These are phyloP conservation scores for Leucosticte australis DNA, from an alignment of 2,113 vertebrate genomes.

Conservation along the genomic window DNA sequence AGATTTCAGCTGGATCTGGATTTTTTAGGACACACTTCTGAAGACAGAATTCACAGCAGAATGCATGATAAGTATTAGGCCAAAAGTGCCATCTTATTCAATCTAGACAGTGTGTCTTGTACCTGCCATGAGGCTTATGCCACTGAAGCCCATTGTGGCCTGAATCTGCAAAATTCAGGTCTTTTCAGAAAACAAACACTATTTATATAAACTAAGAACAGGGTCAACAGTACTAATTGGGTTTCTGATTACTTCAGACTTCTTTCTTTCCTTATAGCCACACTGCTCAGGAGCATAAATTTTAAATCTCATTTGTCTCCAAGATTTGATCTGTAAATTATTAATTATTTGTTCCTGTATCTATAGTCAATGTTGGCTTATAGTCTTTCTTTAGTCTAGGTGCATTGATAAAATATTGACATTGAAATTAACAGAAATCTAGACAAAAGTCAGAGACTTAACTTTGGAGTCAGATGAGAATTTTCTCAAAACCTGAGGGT, in stretches of 20 bases:
- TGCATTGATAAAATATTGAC: background rate
- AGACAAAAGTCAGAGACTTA: background rate
- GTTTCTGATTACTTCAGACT: background rate
- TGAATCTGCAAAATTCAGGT: background rate
- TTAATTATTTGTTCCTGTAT: background rate
- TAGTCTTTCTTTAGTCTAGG: background rate
- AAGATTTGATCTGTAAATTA: background rate
- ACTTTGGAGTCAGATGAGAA: background rate
- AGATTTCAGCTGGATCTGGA: background rate
- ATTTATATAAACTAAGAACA: background rate
- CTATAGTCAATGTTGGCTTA: background rate
- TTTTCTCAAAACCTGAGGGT: background rate
- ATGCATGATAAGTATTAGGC: background rate
- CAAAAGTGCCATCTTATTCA: background rate
- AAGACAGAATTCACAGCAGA: background rate
- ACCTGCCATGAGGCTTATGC: background rate
- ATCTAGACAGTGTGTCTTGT: background rate
- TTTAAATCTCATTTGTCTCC: background rate
- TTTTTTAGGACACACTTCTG: background rate
- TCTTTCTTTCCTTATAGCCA: background rate
- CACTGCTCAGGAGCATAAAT: background rate
- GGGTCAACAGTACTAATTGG: rapidly evolving
- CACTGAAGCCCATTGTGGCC: background rate
- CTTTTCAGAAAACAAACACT: background rate
- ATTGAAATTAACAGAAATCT: background rate